Conservation (phyloP, 2,113 vertebrate species). For the Microtus oregoni region DNA sequence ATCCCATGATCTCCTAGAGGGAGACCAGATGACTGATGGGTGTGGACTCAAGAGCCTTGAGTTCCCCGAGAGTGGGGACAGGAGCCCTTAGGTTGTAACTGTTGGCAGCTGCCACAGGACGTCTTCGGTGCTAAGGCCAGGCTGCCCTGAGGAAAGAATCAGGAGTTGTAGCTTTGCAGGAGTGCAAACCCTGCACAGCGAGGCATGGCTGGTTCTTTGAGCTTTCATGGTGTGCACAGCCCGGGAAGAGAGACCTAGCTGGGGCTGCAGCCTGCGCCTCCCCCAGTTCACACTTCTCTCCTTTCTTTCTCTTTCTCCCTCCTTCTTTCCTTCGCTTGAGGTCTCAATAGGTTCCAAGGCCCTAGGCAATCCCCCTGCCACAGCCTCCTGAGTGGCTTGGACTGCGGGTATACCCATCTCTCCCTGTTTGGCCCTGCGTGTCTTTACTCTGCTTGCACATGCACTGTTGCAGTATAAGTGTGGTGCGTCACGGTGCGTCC, state of each 20-base stretch:
- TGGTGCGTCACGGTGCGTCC: rapidly evolving
- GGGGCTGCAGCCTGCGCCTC: not conserved
- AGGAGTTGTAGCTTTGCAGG: not conserved
- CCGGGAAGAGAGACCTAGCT: not conserved
- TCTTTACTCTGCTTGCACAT: not conserved
- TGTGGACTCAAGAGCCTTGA: too few species aligned
- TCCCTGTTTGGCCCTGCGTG: not conserved
- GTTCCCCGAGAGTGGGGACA: not conserved
- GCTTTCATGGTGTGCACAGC: not conserved
- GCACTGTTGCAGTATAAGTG: not conserved
- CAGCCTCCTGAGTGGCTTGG: not conserved
- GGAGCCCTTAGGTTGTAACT: not conserved
- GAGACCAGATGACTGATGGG: not conserved
- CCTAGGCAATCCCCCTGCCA: too few species aligned
- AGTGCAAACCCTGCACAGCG: too few species aligned
- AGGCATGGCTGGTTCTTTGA: rapidly evolving
- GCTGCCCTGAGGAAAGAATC: not conserved
- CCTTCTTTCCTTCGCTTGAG: not conserved
- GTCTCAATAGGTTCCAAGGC: not conserved
- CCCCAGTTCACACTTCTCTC: not conserved
- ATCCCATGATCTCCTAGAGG: not conserved
- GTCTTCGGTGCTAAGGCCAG: not conserved
- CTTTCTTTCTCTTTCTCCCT: not conserved
- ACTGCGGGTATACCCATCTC: too few species aligned
- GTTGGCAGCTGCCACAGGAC: too few species aligned